Base-by-base conservation (phyloP, 2,113 vertebrate genomes). In the Neodon shergylaensis region DNA sequence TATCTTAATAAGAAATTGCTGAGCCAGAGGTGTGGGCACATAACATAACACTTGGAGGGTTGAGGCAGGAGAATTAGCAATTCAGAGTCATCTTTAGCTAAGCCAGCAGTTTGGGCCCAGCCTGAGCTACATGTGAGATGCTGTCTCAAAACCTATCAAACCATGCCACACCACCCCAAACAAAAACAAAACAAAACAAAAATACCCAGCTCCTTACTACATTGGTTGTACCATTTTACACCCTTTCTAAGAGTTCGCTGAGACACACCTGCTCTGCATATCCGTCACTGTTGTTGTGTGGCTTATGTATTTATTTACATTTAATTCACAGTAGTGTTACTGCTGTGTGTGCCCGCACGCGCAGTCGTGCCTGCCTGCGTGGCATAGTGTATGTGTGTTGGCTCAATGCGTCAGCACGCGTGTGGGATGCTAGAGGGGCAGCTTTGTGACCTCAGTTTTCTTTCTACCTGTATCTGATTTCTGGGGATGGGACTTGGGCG, bases 1-100 rank as follows among this genome's bases (percentile, higher is more conserved):
- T 90, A 81, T 36, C 19, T 68, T 95, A 49, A 63, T 19, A 91
- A 85, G 31, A 61, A 68, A 81, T 92, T 91, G 31, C 82, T 83
- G 79, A 19, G 79, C 8, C 28, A 5, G 61, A 42, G 4, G 26
- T 65, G 39, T 63, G 13, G 58, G 4, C 39, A 44, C 82, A 33
- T 65, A 33, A 44, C 22, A 36, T 61, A 73, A 61, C 4, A 26
- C 54, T 39, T 61, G 21, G 12, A 61, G 28, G n/a, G 79, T 39
- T 5, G 79, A 61, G n/a, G 54, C 79, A 61, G 54, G 54, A 82
- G 79, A 82, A 61, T 61, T 82, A 82, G 36, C 36, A 39, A 22
- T 39, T 82, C 79, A 82, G 0, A 39, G 54, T 61, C 79, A 82
- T 82, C 36, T 65, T 84, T 17, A 44, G 58, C 39, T 65, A 54